Conservation (phyloP, 2,888 invertebrate species). For the Sepiola atlantica region DNA sequence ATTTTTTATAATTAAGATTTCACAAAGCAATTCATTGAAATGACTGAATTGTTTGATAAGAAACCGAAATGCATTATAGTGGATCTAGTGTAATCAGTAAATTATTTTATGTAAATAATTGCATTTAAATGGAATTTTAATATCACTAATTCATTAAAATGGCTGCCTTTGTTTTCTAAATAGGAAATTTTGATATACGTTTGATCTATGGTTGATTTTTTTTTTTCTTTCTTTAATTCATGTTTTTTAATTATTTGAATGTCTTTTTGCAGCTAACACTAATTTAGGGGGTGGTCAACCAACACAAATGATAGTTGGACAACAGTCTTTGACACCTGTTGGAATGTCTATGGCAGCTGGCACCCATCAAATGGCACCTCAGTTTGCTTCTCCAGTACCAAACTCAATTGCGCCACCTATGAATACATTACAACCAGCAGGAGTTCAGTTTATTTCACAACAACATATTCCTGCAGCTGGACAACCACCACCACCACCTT, state of each 20-base stretch:
- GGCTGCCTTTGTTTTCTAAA: not conserved
- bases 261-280: not conserved
- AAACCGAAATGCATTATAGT: no score
- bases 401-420: conserved; percentile 42
- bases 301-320: conserved; percentile 44
- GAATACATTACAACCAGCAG: conserved; percentile 40
- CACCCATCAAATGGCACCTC: not conserved
- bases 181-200: not conserved
- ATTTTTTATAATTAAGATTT: no score
- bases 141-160: no score
- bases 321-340: conserved; percentile 38
- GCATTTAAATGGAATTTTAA: no score
- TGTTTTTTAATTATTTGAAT: not conserved
- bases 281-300: conserved; percentile 17
- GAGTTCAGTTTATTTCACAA: conserved; percentile 44
- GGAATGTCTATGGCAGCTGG: conserved; percentile 42
- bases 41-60: no score
- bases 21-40: no score
- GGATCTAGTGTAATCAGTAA: no score
- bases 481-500: conserved; percentile 38
- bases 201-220: no score
- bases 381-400: conserved; percentile 33
- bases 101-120: no score
- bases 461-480: conserved; percentile 33
- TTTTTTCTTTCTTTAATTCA: not conserved